Base-by-base conservation (phyloP, 2,113 vertebrate genomes). In the Gavialis gangeticus region DNA sequence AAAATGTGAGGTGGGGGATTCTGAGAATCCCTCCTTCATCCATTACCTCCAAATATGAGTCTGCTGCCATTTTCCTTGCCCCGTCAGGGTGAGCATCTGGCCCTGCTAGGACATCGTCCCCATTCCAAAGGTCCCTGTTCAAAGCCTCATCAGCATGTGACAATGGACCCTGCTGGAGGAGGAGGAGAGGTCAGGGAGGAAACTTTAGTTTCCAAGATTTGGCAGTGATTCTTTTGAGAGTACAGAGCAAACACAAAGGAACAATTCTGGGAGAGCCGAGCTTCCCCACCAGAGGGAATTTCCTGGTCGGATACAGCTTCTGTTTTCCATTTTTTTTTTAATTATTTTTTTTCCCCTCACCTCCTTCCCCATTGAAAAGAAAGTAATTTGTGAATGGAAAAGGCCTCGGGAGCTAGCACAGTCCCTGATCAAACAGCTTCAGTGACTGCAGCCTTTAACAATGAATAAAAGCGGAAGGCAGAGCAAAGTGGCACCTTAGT, bases 231-330 rank as follows among this genome's bases (percentile, higher is more conserved):
- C 54, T 28, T 71, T 34, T 73, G 34, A 13, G 54, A 12, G 21
- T 11, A 15, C 69, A 73, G 37, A 28, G 46, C 15, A 56, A 21
- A 14, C 87, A 96, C 92, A 96, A 97, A 98, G 97, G 94, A 96
- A 98, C 97, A 97, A 98, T 97, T 96, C 94, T 97, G 97, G 95
- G 97, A 98, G 96, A 60, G 1, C 87, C 6, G 5, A 1, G 13
- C 59, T 24, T 0, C 91, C 79, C 83, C n/a, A 3, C 58, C 87
- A 7, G 69, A 7, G 69, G 88, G 78, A 88, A 57, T 85, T 97
- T 98, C 97, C 94, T 97, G 0, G 1, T 84, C 21, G 56, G 82
- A 82, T 21, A 2, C 4, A 4, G n/a, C 82, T n/a, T 62, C 6
- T 57, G 13, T 17, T 71, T 62, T 22, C 88, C 78, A 76, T 62